phyloP scores from a whole-genome alignment of 2,888 invertebrate genomes.

The Silvanus unidentatus region DNA sequence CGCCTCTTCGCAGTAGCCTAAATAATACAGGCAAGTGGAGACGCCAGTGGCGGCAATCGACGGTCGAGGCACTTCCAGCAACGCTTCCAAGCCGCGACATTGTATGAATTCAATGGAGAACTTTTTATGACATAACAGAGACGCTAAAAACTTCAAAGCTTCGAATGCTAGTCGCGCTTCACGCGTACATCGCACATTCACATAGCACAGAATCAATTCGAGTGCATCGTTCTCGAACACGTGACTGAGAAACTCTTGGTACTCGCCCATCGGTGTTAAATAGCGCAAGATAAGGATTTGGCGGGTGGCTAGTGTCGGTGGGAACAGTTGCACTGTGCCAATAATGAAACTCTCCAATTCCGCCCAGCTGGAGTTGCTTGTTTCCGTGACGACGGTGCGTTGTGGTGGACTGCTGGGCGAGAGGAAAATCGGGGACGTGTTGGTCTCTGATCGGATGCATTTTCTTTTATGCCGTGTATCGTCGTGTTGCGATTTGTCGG shows the following conservation, averaged over 20 bases:
- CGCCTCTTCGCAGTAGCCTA: constrained; percentile 95
- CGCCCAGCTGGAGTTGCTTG: constrained; percentile 86
- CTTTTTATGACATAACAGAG: constrained; percentile 94
- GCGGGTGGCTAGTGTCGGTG: constrained; percentile 80
- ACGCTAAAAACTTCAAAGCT: constrained; percentile 89
- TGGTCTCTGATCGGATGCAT: constrained; percentile 25
- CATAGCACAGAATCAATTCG: constrained; percentile 82
- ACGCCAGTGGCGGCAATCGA: constrained; percentile 95
- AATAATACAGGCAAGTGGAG: constrained; percentile 91
- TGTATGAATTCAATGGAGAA: constrained; percentile 95
- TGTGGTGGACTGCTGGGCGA: constrained; percentile 19
- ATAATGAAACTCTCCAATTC: constrained; percentile 86
- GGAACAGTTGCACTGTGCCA: constrained; percentile 84
- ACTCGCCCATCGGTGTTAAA: constrained; percentile 95
- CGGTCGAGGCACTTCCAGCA: constrained; percentile 86
- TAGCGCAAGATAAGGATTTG: constrained; percentile 91
- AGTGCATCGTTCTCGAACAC: constrained; percentile 91
- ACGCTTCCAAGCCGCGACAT: constrained; percentile 73
- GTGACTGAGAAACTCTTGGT: constrained; percentile 92
- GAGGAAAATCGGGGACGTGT: constrained; percentile 9
- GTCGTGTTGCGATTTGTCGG: constrained; percentile 9
- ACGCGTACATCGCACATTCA: constrained; percentile 79
- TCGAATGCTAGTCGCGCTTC: constrained; percentile 95
- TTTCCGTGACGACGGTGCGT: constrained; percentile 44
- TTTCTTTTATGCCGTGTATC: constrained; percentile 23